Base-by-base conservation (phyloP, 1,140 invertebrate genomes). In the Ips nitidus region DNA sequence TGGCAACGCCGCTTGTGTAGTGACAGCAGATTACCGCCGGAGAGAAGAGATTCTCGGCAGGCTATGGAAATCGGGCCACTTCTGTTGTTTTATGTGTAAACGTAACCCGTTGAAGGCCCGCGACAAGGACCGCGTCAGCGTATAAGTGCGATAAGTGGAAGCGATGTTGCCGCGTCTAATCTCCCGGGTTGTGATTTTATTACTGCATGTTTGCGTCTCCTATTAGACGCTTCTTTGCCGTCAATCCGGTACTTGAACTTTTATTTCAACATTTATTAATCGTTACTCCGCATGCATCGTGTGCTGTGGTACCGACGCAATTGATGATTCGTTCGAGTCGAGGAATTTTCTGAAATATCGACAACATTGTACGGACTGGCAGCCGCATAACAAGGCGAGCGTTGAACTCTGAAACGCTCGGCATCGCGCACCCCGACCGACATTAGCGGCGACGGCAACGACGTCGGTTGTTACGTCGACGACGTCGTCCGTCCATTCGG, bases 1-100 rank as follows among this genome's bases (percentile, higher is more conserved):
- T 50, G 59, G 59, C 59, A 61, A 61, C 59, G 59, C 36, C 45
- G 59, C 59, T 2, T 40, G 1, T 5, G 7, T 61, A 61, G 1
- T 41, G 56, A 40, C 59, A n/a, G 42, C 59, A 8, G 37, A 45
- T 39, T 47, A 47, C 45, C 45, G 59, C 59, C 59, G 3, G 58
- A 41, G 58, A 59, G 62, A 66, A 61, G 63, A 71, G 57, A 69
- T 58, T 69, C 66, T 69, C 66, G 60, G 58, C 59, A 42, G 41
- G 41, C 60, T 62, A 66, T 71, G 70, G 59, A 73, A 71, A 71
- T 71, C 69, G 69, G 71, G 65, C 68, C 69, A 73, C 69, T 71
- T 73, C 65, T 71, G 69, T 73, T 71, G 69, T 69, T 69, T 69
- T 69, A 56, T 69, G 58, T 57, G 70, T 72, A 60, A 70, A 70